These are phyloP conservation scores for Anabas testudineus DNA, from an alignment of 2,797 vertebrate genomes.

Conservation along the genomic window DNA sequence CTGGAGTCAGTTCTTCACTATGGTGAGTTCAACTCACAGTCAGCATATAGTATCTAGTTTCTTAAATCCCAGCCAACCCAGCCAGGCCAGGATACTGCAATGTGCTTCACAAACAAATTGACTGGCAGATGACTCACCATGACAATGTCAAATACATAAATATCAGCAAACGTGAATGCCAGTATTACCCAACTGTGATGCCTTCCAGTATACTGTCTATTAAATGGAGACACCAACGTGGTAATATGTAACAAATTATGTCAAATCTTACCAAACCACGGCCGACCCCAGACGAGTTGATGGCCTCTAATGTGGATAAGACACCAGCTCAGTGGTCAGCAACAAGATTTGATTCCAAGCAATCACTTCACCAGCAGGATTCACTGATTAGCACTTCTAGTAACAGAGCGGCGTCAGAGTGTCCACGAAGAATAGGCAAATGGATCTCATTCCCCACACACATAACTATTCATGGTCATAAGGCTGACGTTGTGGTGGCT, in stretches of 20 bases:
- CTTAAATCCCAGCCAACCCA: neutral
- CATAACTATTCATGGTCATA: neutral
- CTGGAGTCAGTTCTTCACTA: no score
- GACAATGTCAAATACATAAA: slow-evolving; percentile 15
- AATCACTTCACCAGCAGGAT: slow-evolving; percentile 50
- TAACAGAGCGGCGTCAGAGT: slow-evolving; percentile 28
- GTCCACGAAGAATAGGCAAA: slow-evolving; percentile 24
- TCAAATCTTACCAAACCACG: slow-evolving; percentile 9
- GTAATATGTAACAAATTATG: neutral
- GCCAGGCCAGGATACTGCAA: neutral
- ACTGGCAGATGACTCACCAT: slow-evolving; percentile 21
- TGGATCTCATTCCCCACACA: slow-evolving; percentile 26
- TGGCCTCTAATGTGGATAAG: slow-evolving; percentile 42
- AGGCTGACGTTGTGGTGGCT: neutral
- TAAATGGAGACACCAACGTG: neutral
- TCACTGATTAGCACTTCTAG: slow-evolving; percentile 41
- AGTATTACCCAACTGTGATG: neutral
- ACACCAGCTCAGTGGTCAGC: slow-evolving; percentile 42
- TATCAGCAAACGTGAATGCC: neutral
- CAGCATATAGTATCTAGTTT: neutral
- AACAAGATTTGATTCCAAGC: slow-evolving; percentile 44
- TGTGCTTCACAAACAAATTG: slow-evolving; percentile 9
- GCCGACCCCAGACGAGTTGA: slow-evolving; percentile 25
- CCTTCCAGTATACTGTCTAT: slow-evolving; percentile 1
- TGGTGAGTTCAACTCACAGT: neutral